A percentile compares a stretch with the other conserved stretches of the same genome.
These are phyloP conservation scores for Sarcophaga rosellei DNA, from an alignment of 2,888 invertebrate genomes.

Conservation along the genomic window DNA sequence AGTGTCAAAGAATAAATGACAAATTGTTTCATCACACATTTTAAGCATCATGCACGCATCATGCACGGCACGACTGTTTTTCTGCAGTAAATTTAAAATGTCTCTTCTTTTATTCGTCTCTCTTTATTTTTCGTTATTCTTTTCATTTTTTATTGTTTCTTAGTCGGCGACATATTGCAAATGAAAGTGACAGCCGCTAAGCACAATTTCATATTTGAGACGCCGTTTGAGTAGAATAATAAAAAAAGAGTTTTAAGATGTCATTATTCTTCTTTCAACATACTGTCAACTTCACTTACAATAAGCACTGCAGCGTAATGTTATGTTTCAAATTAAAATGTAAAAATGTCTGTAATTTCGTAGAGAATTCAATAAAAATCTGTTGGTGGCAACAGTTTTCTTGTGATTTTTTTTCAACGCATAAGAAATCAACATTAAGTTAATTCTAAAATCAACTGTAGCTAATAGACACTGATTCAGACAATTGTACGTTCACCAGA, in stretches of 20 bases:
- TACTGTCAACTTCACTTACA: slow-evolving; percentile 34
- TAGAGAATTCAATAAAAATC: too few relatives aligned
- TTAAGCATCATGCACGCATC: slow-evolving; percentile 42
- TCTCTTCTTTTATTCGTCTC: background rate
- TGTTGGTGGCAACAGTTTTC: too few relatives aligned
- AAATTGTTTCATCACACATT: slow-evolving; percentile 77
- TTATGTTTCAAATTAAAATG: too few relatives aligned
- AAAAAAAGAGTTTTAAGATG: slow-evolving; percentile 23
- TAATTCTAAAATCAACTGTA: too few relatives aligned
- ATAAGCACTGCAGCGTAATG: too few relatives aligned
- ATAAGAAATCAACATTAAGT: too few relatives aligned
- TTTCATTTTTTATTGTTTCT: background rate
- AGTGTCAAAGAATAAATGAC: slow-evolving; percentile 73
- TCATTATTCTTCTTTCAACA: slow-evolving; percentile 22
- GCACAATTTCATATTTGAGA: slow-evolving; percentile 11
- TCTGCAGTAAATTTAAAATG: slow-evolving; percentile 3
- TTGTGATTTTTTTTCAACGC: too few relatives aligned
- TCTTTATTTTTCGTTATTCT: slow-evolving; percentile 21
- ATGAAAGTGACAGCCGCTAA: slow-evolving; percentile 64
- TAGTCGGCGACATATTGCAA: slow-evolving; percentile 21
- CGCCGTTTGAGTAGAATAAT: background rate
- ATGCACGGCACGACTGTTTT: slow-evolving; percentile 43
- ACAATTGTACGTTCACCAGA: too few relatives aligned
- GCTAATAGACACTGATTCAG: too few relatives aligned
- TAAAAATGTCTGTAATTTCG: too few relatives aligned